Evolutionary conservation across 1,140 invertebrate genomes (phyloP).

Genomic region (Caerostris extrusa): DNA sequence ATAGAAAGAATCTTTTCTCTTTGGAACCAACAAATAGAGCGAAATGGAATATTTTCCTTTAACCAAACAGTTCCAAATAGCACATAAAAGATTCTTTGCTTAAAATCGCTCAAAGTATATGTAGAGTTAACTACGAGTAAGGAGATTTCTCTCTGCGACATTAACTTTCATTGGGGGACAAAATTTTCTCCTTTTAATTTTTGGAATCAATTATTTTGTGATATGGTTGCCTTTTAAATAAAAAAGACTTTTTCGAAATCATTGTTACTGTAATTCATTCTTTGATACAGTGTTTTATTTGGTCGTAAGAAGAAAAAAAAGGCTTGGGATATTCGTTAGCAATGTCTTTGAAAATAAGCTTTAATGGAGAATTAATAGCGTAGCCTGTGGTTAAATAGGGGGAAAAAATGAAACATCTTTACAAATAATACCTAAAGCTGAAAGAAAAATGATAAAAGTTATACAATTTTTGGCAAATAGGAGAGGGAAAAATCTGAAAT

Average conservation of each 20-base stretch:
- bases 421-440: not conserved
- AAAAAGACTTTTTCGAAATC: not conserved
- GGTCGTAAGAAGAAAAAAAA: not conserved
- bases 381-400: not conserved
- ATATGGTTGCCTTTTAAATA: constrained; percentile 12
- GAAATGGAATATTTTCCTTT: constrained; percentile 3
- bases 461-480: no score
- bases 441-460: no score
- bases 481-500: no score
- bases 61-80: not conserved
- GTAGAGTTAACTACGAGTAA: not conserved
- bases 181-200: no score
- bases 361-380: not conserved
- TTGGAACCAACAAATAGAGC: not conserved
- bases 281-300: not conserved
- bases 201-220: not conserved
- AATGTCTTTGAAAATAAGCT: not conserved
- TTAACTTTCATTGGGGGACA: not conserved
- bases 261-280: not conserved
- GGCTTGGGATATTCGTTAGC: not conserved
- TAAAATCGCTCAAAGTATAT: not conserved
- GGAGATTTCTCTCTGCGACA: not conserved
- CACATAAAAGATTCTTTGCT: not conserved
- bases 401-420: not conserved
- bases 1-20: constrained; percentile 22